phyloP scores from a whole-genome alignment of 2,797 vertebrate species.

The Eulemur mongoz region DNA sequence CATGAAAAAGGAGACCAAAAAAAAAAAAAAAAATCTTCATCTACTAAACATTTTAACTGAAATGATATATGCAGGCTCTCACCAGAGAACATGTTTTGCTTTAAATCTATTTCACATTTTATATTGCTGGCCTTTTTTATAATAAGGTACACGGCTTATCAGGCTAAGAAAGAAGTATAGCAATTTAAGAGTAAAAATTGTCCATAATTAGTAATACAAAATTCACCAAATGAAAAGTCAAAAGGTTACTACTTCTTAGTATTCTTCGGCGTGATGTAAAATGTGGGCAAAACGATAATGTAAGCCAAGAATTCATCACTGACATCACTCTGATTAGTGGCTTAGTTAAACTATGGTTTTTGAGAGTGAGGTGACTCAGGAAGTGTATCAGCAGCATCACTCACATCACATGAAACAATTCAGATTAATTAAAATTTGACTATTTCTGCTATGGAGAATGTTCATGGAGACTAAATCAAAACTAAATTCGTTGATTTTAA shows the following conservation, averaged over 20 bases:
- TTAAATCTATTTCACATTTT: background rate
- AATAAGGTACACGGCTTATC: background rate
- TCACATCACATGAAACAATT: background rate
- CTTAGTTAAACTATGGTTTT: background rate
- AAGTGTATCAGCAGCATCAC: background rate
- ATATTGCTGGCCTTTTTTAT: background rate
- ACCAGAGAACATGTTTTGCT: background rate
- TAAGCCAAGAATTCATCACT: background rate
- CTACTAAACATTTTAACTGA: constrained; percentile 30
- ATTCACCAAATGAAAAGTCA: constrained; percentile 30
- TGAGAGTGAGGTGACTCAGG: background rate
- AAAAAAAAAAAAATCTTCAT: background rate
- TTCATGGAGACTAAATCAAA: background rate
- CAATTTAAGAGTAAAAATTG: background rate
- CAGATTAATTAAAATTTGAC: constrained; percentile 22
- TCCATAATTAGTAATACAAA: constrained; percentile 36
- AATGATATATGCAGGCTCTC: background rate
- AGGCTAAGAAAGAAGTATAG: background rate
- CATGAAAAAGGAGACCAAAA: background rate
- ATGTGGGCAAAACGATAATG: background rate
- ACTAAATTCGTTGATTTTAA: constrained; percentile 17
- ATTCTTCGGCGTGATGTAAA: background rate
- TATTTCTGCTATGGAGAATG: background rate
- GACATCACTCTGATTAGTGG: background rate
- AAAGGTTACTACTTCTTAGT: background rate